Percentiles rank a stretch among this genome's conserved stretches.
These are phyloP conservation scores for Dissostichus mawsoni DNA, from an alignment of 2,113 vertebrate species.

Conservation along the genomic window DNA sequence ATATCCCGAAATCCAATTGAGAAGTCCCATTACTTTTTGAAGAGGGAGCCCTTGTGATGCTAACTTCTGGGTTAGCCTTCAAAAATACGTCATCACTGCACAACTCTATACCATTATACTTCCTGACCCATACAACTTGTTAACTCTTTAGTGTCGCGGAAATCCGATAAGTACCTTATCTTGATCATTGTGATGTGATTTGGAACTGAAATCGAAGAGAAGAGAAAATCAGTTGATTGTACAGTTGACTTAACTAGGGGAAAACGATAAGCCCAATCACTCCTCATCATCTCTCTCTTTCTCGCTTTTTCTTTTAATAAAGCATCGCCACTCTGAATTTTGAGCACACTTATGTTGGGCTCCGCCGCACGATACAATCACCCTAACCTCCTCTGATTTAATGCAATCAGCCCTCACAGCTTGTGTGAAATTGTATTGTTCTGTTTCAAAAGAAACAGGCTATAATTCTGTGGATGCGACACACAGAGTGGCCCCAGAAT, in stretches of 20 bases:
- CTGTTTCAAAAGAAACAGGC: conserved; percentile 52
- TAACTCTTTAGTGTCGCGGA: conserved; percentile 3
- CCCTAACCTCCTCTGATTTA: conserved; percentile 65
- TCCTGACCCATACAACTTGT: not conserved
- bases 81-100: too few relatives aligned
- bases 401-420: conserved; percentile 67
- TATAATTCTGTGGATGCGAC: conserved; percentile 53
- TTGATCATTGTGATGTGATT: conserved; percentile 29
- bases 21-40: too few relatives aligned
- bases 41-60: too few relatives aligned
- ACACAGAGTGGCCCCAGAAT: conserved; percentile 32
- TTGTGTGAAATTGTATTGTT: conserved; percentile 68
- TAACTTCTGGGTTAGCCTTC: too few relatives aligned
- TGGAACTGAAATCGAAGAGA: conserved; percentile 29
- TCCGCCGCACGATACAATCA: conserved; percentile 44
- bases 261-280: conserved; percentile 21
- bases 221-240: conserved; percentile 53
- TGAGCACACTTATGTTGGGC: conserved; percentile 41
- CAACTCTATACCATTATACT: not conserved
- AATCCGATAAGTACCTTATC: conserved; percentile 7
- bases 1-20: too few relatives aligned
- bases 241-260: conserved; percentile 37
- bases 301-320: conserved; percentile 25
- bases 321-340: conserved; percentile 35
- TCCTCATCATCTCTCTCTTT: conserved; percentile 31